Evolutionary conservation across 2,113 vertebrate species (phyloP), one percentile per base, ranked within the genome.

Genomic region (Cnemophilus loriae): DNA sequence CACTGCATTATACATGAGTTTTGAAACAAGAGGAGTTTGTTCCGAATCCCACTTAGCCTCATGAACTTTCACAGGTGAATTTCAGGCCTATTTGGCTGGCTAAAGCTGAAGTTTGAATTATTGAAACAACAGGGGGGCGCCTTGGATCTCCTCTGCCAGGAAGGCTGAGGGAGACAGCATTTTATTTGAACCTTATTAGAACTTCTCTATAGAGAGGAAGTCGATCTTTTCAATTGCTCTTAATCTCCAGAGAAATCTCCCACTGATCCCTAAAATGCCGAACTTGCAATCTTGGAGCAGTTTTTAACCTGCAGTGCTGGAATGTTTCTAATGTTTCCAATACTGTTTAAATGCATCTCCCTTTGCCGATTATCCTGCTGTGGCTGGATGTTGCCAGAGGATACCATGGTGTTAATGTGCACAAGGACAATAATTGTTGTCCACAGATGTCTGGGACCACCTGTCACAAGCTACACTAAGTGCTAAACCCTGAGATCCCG

Each of bases 151-250:
- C 70, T 93, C 85, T 90, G 76, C 85, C 56, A 84, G 73, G 63
- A 89, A 90, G 73, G 64, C 49, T 41, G 76, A 90, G 73, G 74
- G 86, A 95, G 76, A 87, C 64, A 89, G 95, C 75, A 53, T 95
- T 97, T 95, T 92, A 90, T 96, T 95, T 94, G 95, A 93, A 52
- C 95, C 96, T 96, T 96, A 97, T 96, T 96, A 97, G 95, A 96
- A 96, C 88, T 95, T 92, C 68, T 95, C 92, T 90, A 96, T 90
- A 89, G 95, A 97, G 90, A 81, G 73, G 79, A 96, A 94, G 92
- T 96, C 64, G 56, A 97, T 96, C 96, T 96, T 96, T 96, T 87
- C 95, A 97, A 95, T 97, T 95, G 95, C 92, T 95, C 76, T 92
- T 90, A 96, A 95, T 95, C 96, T 96, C 95, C 80, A 82, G 96